Conservation (phyloP, 30 jellyfish, hydroid and myxozoan genomes). For the Clytia hemisphaerica region DNA sequence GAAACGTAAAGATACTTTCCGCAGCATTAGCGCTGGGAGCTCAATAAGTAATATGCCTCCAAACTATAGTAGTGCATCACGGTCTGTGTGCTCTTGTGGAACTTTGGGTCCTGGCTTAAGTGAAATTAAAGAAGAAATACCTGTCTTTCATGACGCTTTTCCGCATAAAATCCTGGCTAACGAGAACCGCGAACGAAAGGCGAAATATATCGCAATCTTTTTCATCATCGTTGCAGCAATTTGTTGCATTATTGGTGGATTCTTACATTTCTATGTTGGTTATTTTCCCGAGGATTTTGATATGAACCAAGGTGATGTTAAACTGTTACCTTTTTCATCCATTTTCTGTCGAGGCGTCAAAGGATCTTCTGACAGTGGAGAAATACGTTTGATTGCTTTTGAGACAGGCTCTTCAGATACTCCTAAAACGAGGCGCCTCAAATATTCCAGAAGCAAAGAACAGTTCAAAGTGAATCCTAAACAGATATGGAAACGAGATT, state of each 20-base stretch:
- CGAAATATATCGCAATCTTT: not conserved
- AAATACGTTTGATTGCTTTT: not conserved
- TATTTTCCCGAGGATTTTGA: constrained; percentile 37
- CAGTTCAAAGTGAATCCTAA: constrained; percentile 16
- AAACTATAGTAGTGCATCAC: no score
- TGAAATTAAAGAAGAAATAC: no score
- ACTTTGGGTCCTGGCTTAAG: no score
- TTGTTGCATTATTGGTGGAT: constrained; percentile 24
- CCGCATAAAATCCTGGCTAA: no score
- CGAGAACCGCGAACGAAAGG: not conserved
- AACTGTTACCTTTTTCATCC: constrained; percentile 41
- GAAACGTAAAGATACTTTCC: no score
- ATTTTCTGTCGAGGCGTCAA: constrained; percentile 38
- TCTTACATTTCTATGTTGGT: constrained; percentile 40
- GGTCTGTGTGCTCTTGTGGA: no score
- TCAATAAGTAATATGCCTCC: no score
- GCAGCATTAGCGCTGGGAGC: no score
- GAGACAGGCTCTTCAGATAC: not conserved
- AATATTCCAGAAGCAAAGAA: constrained; percentile 22
- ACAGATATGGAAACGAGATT: constrained; percentile 50
- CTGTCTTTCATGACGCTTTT: no score
- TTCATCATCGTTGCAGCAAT: constrained; percentile 5
- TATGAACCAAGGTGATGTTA: constrained; percentile 54
- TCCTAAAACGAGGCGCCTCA: not conserved
- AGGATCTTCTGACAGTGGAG: constrained; percentile 30